A percentile compares a stretch with the other conserved stretches of the same genome.
These are phyloP conservation scores for Eremophila alpestris DNA, from an alignment of 2,797 vertebrate genomes.

Conservation along the genomic window DNA sequence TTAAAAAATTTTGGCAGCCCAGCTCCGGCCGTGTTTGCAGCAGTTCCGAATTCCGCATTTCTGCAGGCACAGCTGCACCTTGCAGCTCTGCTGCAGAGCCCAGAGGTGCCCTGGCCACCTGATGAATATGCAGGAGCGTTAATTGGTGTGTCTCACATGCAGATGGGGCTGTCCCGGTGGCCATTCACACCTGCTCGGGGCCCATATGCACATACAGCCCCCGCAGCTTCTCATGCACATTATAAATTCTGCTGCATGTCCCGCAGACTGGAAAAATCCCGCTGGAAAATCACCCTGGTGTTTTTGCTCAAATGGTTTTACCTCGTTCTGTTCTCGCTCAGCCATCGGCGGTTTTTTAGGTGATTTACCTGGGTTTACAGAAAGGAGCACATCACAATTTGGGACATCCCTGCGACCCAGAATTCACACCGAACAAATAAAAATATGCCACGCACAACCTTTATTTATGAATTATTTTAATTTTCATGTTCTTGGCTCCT, in stretches of 20 bases:
- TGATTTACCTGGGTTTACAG: neutral
- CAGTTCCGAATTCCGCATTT: neutral
- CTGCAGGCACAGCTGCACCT: neutral
- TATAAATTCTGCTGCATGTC: neutral
- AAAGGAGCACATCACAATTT: neutral
- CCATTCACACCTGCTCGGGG: constrained; percentile 19
- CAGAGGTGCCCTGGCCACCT: neutral
- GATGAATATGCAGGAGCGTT: neutral
- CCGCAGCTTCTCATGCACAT: neutral
- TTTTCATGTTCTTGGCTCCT: neutral
- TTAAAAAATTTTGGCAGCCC: neutral
- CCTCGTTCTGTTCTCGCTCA: neutral
- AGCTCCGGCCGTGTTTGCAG: neutral
- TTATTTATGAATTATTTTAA: neutral
- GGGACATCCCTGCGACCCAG: too few species aligned
- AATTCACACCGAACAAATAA: neutral
- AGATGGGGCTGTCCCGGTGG: neutral
- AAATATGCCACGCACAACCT: neutral
- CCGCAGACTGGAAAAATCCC: neutral
- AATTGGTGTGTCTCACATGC: neutral
- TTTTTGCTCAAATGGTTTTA: neutral
- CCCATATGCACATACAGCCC: neutral
- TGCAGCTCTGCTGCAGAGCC: too few species aligned
- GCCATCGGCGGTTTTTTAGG: neutral
- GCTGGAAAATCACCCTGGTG: neutral